These are phyloP conservation scores for Philonicus albiceps DNA, from an alignment of 2,888 invertebrate species.

Conservation along the genomic window DNA sequence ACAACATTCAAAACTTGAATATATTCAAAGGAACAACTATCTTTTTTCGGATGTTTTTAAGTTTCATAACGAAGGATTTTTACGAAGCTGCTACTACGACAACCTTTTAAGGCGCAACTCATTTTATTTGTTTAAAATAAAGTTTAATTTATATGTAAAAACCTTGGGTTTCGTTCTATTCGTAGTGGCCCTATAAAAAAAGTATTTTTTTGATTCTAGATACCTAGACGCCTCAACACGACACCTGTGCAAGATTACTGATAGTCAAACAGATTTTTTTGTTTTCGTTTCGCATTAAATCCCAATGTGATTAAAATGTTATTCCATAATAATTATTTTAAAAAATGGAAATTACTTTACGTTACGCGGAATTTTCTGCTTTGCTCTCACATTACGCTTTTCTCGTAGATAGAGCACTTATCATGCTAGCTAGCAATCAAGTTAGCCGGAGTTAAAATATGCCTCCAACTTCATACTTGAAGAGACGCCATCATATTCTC, in stretches of 20 bases:
- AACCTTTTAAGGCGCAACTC: background rate
- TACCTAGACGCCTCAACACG: background rate
- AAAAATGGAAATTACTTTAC: background rate
- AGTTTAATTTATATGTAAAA: background rate
- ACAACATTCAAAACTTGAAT: background rate
- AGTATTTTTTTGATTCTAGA: background rate
- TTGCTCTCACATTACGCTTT: background rate
- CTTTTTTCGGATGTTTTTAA: background rate
- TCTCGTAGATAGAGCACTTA: constrained; percentile 28
- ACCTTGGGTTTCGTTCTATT: background rate
- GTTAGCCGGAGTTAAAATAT: background rate
- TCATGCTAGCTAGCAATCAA: constrained; percentile 16
- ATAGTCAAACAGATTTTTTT: background rate
- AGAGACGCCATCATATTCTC: constrained; percentile 29
- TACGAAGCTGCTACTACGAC: background rate
- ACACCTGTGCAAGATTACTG: background rate
- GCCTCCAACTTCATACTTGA: background rate
- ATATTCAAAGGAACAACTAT: background rate
- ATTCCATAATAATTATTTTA: background rate
- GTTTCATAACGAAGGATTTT: constrained; percentile 10
- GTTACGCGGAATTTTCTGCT: background rate
- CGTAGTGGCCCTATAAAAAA: background rate
- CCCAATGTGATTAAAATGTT: constrained; percentile 12
- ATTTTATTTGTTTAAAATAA: constrained; percentile 2
- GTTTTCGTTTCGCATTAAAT: background rate